Evolutionary conservation across 2,888 invertebrate genomes (phyloP), one percentile per base, ranked within the genome.

Genomic region (Agriopis marginaria): DNA sequence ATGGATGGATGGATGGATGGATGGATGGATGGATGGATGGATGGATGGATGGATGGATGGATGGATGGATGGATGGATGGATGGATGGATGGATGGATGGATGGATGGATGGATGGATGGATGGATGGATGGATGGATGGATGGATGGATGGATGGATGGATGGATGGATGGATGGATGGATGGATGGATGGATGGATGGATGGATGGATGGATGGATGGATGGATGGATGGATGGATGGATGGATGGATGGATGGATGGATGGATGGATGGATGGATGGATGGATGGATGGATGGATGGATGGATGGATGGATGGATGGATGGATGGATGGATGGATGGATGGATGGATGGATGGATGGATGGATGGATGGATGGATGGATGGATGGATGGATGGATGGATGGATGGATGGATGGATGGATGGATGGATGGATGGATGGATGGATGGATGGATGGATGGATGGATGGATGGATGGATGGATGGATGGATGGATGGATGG

Each of bases 101-200:
- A n/a, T n/a, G n/a, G n/a, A n/a, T n/a, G 44, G 44, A 45, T 45
- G 9, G 44, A 45, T 45, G 44, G 44, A 45, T 45, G 44, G 44
- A 45, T 45, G 44, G 44, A 45, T 45, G 44, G 44, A 32, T 78
- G 32, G 66, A 62, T 50, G 69, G 63, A 12, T 64, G 56, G 44
- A 63, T 23, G 42, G 42, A 63, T 44, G 63, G 42, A 53, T 23
- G 54, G 63, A 40, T 45, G 53, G 44, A 45, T 45, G 44, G 44
- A 45, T 45, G 61, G 61, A 50, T 61, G 50, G 61, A 50, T 61
- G 44, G 44, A 45, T 60, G 47, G 59, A 47, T 60, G 59, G 59
- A 45, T 60, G 55, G 59, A 47, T 60, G 44, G 44, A 45, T 45
- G 44, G 44, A 45, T 45, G 44, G 44, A 45, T 45, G 44, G 44